A percentile compares a stretch with the other conserved stretches of the same genome.
phyloP scores from a whole-genome alignment of 2,113 vertebrate species.

The Urocitellus parryii region DNA sequence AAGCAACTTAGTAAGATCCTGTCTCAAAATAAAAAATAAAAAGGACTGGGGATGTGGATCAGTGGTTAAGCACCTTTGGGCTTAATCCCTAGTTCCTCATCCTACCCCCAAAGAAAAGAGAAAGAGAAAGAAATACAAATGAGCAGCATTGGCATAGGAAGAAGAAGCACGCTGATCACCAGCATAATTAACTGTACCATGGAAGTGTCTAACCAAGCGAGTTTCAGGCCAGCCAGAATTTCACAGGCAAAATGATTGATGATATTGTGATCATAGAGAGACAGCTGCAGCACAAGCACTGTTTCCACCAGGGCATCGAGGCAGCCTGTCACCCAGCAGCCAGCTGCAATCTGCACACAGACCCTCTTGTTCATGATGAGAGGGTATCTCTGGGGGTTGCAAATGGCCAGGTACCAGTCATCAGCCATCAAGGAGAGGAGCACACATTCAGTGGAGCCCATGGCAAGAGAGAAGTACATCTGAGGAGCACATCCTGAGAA shows the following conservation, averaged over 20 bases:
- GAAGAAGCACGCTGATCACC: conserved; percentile 51
- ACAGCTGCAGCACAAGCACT: conserved; percentile 45
- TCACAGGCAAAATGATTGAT: conserved; percentile 83
- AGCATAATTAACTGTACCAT: conserved; percentile 53
- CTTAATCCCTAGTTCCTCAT: no score
- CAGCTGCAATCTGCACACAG: conserved; percentile 60
- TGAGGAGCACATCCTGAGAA: conserved; percentile 67
- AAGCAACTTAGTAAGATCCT: no score
- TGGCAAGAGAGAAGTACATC: conserved; percentile 74
- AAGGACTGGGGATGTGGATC: no score
- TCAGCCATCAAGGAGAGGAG: conserved; percentile 76
- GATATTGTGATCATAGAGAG: conserved; percentile 63
- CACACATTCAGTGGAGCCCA: conserved; percentile 72
- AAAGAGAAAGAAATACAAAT: conserved; percentile 66
- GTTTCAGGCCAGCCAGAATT: conserved; percentile 74
- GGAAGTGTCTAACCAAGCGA: conserved; percentile 71
- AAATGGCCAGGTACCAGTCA: conserved; percentile 75
- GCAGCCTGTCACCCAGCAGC: conserved; percentile 71
- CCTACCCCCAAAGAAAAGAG: no score
- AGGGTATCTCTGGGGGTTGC: conserved; percentile 72
- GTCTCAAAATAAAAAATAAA: no score
- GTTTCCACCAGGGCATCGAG: conserved; percentile 68
- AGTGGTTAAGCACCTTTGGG: no score
- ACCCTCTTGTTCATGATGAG: conserved; percentile 63
- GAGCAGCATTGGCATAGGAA: conserved; percentile 68